These are phyloP conservation scores for Ceriagrion tenellum DNA, from an alignment of 2,888 invertebrate species.

Conservation along the genomic window DNA sequence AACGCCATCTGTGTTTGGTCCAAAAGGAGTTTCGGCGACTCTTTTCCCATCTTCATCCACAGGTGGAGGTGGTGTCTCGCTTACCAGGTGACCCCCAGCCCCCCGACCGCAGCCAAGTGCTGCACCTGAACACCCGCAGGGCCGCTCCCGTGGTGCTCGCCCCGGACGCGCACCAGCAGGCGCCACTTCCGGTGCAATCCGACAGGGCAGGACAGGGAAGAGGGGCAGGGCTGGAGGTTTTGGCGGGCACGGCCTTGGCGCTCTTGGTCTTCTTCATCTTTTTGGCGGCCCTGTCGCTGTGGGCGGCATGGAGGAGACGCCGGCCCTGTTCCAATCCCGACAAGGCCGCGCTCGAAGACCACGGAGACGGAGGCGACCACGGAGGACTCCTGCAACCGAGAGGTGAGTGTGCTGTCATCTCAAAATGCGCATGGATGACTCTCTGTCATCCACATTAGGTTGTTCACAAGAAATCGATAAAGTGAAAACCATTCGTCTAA, in stretches of 20 bases:
- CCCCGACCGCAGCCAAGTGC: slow-evolving; percentile 70
- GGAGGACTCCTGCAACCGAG: not conserved
- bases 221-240: slow-evolving; percentile 79
- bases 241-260: slow-evolving; percentile 82
- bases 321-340: slow-evolving; percentile 77
- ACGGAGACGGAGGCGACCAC: not conserved
- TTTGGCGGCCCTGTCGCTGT: slow-evolving; percentile 76
- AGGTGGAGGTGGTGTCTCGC: slow-evolving; percentile 72
- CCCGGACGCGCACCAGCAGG: slow-evolving; percentile 51
- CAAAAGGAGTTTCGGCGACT: not conserved
- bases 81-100: slow-evolving; percentile 63
- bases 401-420: not conserved
- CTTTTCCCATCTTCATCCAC: not conserved
- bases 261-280: slow-evolving; percentile 79
- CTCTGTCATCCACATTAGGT: too few relatives aligned
- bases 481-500: too few relatives aligned
- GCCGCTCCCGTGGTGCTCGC: slow-evolving; percentile 53
- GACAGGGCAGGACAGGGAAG: slow-evolving; percentile 81
- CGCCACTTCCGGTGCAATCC: slow-evolving; percentile 77
- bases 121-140: slow-evolving; percentile 72
- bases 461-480: too few relatives aligned
- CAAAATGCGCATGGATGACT: too few relatives aligned
- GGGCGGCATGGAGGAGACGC: slow-evolving; percentile 81
- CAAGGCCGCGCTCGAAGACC: not conserved
- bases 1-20: too few relatives aligned